Conservation (phyloP, 1,140 invertebrate species). For the Myzus persicae region DNA sequence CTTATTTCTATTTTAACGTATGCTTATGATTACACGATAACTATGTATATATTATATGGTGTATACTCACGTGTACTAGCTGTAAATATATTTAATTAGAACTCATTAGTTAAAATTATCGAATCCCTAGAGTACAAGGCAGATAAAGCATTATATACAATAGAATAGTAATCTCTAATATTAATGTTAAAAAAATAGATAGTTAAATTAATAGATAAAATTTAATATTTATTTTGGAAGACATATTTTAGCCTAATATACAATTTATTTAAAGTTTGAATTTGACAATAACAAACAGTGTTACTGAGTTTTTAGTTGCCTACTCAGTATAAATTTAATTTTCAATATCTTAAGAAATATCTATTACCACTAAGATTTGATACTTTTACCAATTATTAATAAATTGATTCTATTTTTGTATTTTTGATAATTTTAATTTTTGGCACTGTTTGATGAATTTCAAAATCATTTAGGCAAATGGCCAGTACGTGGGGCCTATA, state of each 20-base stretch:
- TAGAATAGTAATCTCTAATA: not conserved
- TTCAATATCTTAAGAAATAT: not conserved
- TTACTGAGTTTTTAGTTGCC: not conserved
- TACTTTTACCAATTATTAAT: not conserved
- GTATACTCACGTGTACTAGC: not conserved
- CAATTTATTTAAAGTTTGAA: not conserved
- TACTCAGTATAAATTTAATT: not conserved
- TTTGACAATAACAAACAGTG: not conserved
- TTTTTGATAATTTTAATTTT: slow-evolving; percentile 46
- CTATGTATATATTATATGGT: not conserved
- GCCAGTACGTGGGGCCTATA: slow-evolving; percentile 16
- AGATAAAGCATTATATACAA: not conserved
- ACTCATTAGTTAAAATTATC: slow-evolving; percentile 10
- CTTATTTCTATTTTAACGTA: not conserved
- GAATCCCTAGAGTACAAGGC: not conserved
- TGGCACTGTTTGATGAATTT: slow-evolving; percentile 26
- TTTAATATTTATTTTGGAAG: not conserved
- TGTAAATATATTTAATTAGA: not conserved
- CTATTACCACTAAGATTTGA: not conserved
- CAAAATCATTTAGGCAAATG: slow-evolving; percentile 44
- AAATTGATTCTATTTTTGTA: slow-evolving; percentile 20
- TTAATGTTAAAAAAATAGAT: not conserved
- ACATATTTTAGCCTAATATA: not conserved
- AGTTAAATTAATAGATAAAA: not conserved
- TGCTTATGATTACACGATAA: not conserved